Conservation (phyloP, 2,888 invertebrate species). For the Tupiocoris notatus region DNA sequence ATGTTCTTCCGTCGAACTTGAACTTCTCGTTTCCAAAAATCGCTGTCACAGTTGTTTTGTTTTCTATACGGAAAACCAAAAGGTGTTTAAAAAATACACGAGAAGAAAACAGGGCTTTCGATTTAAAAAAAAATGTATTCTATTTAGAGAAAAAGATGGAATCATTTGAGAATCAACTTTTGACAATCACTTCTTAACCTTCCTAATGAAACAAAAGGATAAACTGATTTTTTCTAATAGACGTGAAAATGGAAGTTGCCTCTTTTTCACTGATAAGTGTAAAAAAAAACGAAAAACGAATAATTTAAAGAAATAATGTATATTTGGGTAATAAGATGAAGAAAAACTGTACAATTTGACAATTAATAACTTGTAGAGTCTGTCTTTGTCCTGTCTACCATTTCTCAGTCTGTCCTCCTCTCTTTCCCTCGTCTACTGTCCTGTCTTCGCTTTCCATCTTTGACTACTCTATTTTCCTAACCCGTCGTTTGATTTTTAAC, state of each 20-base stretch:
- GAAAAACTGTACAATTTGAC: constrained; percentile 15
- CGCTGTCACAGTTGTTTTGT: background rate
- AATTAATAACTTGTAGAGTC: background rate
- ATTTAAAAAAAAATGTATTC: constrained; percentile 18
- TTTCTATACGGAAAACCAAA: background rate
- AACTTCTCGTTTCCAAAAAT: background rate
- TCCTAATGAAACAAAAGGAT: constrained; percentile 15
- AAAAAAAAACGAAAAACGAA: constrained; percentile 12
- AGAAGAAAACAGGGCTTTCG: constrained; percentile 37
- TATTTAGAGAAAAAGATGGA: constrained; percentile 14
- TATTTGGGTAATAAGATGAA: constrained; percentile 22
- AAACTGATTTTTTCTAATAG: constrained; percentile 18
- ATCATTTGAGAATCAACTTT: constrained; percentile 39
- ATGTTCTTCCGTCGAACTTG: background rate
- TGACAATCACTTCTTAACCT: constrained; percentile 40
- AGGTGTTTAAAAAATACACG: constrained; percentile 7
- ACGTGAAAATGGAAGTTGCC: constrained; percentile 31
- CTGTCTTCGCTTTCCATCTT: background rate
- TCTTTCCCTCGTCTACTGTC: background rate
- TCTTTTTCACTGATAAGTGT: constrained; percentile 9
- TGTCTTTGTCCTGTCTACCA: background rate
- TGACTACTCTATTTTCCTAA: constrained; percentile 6
- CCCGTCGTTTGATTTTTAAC: background rate
- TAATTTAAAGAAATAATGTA: constrained; percentile 15
- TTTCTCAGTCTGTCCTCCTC: background rate